phyloP scores from a whole-genome alignment of 2,113 vertebrate species.

The Penelope pileata region DNA sequence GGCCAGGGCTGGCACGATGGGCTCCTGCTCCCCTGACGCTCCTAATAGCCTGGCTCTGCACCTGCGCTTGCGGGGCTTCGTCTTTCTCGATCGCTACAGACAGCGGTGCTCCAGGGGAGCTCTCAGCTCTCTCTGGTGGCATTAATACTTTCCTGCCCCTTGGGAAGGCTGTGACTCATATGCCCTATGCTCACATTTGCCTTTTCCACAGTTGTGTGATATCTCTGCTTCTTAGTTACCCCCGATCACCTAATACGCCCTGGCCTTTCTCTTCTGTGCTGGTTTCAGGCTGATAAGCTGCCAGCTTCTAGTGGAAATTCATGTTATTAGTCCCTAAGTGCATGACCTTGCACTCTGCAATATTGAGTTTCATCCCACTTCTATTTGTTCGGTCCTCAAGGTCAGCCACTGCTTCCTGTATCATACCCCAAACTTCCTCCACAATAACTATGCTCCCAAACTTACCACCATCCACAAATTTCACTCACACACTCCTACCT shows the following conservation, averaged over 20 bases:
- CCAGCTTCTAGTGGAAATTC: constrained; percentile 60
- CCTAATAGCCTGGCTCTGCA: background rate
- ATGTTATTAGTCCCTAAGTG: constrained; percentile 58
- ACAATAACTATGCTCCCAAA: background rate
- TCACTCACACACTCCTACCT: background rate
- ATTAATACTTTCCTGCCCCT: background rate
- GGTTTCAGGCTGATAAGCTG: constrained; percentile 50
- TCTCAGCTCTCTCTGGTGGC: background rate
- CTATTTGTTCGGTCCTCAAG: constrained; percentile 25
- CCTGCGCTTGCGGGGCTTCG: background rate
- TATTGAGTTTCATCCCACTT: constrained; percentile 63
- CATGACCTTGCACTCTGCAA: constrained; percentile 26
- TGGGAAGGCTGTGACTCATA: constrained; percentile 7
- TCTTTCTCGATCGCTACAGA: background rate
- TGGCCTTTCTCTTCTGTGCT: background rate
- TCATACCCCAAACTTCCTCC: background rate
- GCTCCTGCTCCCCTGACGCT: background rate
- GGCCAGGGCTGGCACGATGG: background rate
- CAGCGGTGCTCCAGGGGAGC: background rate
- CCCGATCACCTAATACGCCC: background rate
- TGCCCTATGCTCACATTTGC: background rate
- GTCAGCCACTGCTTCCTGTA: constrained; percentile 41
- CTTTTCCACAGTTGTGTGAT: constrained; percentile 3
- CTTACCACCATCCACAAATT: background rate
- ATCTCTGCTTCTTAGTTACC: constrained; percentile 36